Percentiles rank a stretch among this genome's conserved stretches.
phyloP scores from a whole-genome alignment of 35 echinoderm and acorn worm species.

The Holothuria glaberrima region DNA sequence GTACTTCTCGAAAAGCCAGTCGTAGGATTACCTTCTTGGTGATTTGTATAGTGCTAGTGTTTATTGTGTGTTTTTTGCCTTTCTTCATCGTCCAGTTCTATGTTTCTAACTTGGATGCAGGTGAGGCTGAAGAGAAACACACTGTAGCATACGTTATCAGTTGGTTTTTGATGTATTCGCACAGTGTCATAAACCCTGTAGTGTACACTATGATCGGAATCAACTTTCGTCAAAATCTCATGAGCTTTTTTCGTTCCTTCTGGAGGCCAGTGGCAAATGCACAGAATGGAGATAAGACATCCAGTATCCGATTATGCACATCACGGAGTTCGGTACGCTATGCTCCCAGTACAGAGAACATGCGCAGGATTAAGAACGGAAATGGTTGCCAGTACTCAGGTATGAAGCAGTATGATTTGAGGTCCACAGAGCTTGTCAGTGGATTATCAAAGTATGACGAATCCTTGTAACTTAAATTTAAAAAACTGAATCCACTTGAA shows the following conservation, averaged over 20 bases:
- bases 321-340: slow-evolving; percentile 50
- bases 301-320: slow-evolving; percentile 47
- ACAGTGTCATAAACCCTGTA: slow-evolving; percentile 94
- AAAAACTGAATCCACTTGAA: too few species aligned
- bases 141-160: slow-evolving; percentile 39
- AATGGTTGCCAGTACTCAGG: slow-evolving; percentile 49
- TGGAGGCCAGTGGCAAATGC: slow-evolving; percentile 25
- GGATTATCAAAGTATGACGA: slow-evolving; percentile 44
- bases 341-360: slow-evolving; percentile 34
- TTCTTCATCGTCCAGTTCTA: slow-evolving; percentile 86
- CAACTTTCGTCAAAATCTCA: slow-evolving; percentile 87
- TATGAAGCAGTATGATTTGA: slow-evolving; percentile 50
- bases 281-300: slow-evolving; percentile 57
- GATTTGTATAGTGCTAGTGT: slow-evolving; percentile 85
- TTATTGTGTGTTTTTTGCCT: slow-evolving; percentile 82
- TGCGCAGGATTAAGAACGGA: slow-evolving; percentile 15
- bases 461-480: slow-evolving; percentile 9
- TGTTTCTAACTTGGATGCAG: neutral
- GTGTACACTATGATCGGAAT: slow-evolving; percentile 89
- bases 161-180: slow-evolving; percentile 83
- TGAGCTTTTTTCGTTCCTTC: slow-evolving; percentile 50
- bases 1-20: slow-evolving; percentile 74
- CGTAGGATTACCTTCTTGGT: slow-evolving; percentile 77
- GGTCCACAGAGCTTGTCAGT: slow-evolving; percentile 26
- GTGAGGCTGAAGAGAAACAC: neutral